phyloP scores from a whole-genome alignment of 2,888 invertebrate species.

The Ectropis crepuscularia region DNA sequence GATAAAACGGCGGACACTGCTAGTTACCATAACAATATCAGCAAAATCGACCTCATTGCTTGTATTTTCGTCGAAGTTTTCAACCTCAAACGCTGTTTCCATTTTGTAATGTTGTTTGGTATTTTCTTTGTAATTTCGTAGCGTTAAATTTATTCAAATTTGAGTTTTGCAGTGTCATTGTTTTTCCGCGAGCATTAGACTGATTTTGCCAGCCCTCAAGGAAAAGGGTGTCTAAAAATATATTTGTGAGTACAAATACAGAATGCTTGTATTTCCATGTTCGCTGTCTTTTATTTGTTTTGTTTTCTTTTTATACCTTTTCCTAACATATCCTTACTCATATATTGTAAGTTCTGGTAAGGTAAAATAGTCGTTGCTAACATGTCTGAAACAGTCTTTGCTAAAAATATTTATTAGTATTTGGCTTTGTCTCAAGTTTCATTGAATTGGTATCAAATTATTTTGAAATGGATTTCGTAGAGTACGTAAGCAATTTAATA shows the following conservation, averaged over 20 bases:
- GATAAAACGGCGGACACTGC: not conserved
- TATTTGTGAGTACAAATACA: slow-evolving; percentile 15
- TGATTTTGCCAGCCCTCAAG: slow-evolving; percentile 18
- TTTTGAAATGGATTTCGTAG: too few relatives aligned
- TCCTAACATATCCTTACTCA: not conserved
- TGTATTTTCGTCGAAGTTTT: too few relatives aligned
- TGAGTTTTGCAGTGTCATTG: slow-evolving; percentile 25
- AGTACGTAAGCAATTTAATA: too few relatives aligned
- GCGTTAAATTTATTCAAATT: slow-evolving; percentile 22
- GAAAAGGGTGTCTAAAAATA: slow-evolving; percentile 31
- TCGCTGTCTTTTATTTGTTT: slow-evolving; percentile 13
- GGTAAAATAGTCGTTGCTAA: too few relatives aligned
- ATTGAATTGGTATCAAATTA: too few relatives aligned
- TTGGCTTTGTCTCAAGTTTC: too few relatives aligned
- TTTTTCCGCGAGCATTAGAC: slow-evolving; percentile 19
- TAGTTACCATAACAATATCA: not conserved
- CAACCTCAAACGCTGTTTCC: not conserved
- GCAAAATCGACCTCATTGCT: too few relatives aligned
- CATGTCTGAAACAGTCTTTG: too few relatives aligned
- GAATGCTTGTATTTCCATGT: slow-evolving; percentile 22
- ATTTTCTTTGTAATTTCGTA: slow-evolving; percentile 16
- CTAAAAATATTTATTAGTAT: too few relatives aligned
- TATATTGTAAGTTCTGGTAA: too few relatives aligned
- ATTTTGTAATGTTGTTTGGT: slow-evolving; percentile 11
- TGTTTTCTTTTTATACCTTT: slow-evolving; percentile 13